These are phyloP conservation scores for Lepidochrysops patricia DNA, from an alignment of 2,888 invertebrate species.

Conservation along the genomic window DNA sequence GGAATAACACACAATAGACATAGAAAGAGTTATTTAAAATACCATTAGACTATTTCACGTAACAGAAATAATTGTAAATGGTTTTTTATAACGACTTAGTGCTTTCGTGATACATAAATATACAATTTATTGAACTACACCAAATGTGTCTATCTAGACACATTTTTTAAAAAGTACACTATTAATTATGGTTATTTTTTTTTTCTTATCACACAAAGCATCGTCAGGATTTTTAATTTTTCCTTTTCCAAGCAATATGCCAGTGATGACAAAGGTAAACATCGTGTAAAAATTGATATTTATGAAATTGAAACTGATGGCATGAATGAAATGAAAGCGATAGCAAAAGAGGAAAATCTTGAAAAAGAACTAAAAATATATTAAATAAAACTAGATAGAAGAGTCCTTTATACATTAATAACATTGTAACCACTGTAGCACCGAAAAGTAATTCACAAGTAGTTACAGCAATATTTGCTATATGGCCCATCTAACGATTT, in stretches of 20 bases:
- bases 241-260: slow-evolving; percentile 27
- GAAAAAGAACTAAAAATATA: not conserved
- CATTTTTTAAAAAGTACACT: not conserved
- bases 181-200: slow-evolving; percentile 6
- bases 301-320: too few relatives aligned
- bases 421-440: too few relatives aligned
- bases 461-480: too few relatives aligned
- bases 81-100: too few relatives aligned
- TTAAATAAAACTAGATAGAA: not conserved
- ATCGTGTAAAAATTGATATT: not conserved
- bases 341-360: not conserved
- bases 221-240: slow-evolving; percentile 16
- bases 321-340: not conserved
- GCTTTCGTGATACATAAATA: too few relatives aligned
- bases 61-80: too few relatives aligned
- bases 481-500: not conserved
- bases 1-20: not conserved
- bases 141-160: not conserved
- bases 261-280: slow-evolving; percentile 50
- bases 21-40: not conserved
- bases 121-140: too few relatives aligned
- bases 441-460: too few relatives aligned
- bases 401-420: not conserved
- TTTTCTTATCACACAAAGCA: not conserved
- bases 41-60: too few relatives aligned